Evolutionary conservation across 1,140 invertebrate species (phyloP), one percentile per base, ranked within the genome.

Genomic region (Dufourea novaeangliae): DNA sequence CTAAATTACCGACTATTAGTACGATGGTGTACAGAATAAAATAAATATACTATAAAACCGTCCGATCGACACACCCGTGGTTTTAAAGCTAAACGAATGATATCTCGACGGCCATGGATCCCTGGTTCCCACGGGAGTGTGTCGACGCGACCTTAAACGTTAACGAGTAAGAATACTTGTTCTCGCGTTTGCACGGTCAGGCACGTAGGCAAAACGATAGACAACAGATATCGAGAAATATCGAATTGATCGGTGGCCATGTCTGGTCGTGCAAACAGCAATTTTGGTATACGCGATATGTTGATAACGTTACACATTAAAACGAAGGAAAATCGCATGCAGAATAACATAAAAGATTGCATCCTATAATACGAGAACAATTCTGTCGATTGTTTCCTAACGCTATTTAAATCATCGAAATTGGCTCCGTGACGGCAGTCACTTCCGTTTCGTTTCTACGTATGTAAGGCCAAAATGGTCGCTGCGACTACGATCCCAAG

Each of bases 251-350:
- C 6, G 25, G 32, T 17, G 17, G 20, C 14, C 20, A 27, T 25
- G 27, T 25, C 44, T 27, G 22, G 52, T 46, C n/a, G 32, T 2
- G 17, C 64, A 17, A 27, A 50, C 37, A 57, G 73, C 41, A 39
- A 61, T 76, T 76, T 76, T 76, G 73, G 66, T 76, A 61, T 39
- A 44, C 32, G 41, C 39, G 25, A 29, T 34, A 64, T 68, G 64
- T 20, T 20, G 64, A 46, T 69, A 69, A 68, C 63, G 52, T 32
- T 57, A 68, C 56, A 8, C 25, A 37, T 7, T 59, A 37, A 44
- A 75, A 57, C 59, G 20, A 46, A 69, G 59, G 25, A 59, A n/a
- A 32, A n/a, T 74, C 71, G 71, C 73, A 75, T 75, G 64, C 66
- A 75, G 56, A 29, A 44, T 76, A 76, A 76, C 64, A 76, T 76